Evolutionary conservation across 2,113 vertebrate genomes (phyloP).

Genomic region (Limnothrissa miodon): DNA sequence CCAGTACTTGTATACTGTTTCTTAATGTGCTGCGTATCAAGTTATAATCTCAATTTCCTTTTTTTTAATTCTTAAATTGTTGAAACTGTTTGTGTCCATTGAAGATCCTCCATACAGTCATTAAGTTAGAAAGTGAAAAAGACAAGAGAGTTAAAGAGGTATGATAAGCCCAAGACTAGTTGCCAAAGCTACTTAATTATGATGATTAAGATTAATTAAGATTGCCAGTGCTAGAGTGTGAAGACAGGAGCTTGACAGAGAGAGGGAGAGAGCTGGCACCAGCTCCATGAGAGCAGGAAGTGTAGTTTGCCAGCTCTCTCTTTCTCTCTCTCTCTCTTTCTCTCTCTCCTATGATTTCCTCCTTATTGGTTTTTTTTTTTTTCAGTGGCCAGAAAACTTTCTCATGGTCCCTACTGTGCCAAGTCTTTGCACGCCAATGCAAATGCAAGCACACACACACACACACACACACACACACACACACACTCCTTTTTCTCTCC

Average conservation of each 20-base stretch:
- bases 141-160: background rate
- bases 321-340: too few relatives aligned
- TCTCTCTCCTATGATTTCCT: constrained; percentile 1
- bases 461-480: constrained; percentile 9
- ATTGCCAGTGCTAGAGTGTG: constrained; percentile 1
- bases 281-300: background rate
- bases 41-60: constrained; percentile 32
- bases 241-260: background rate
- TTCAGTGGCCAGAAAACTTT: background rate
- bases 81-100: constrained; percentile 20
- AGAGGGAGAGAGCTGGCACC: background rate
- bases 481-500: background rate
- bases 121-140: background rate
- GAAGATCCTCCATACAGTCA: background rate
- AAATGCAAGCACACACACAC: background rate
- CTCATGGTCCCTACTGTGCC: constrained; percentile 11
- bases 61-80: background rate
- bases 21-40: constrained; percentile 47
- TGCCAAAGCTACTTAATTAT: constrained; percentile 8
- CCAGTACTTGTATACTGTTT: constrained; percentile 30
- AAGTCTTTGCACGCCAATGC: background rate
- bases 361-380: background rate
- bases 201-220: background rate
- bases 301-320: background rate
- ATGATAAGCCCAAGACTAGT: background rate